A percentile compares a stretch with the other conserved stretches of the same genome.
Evolutionary conservation across 92 coral and sea anemone species (phyloP).

Genomic region (Porites rus): DNA sequence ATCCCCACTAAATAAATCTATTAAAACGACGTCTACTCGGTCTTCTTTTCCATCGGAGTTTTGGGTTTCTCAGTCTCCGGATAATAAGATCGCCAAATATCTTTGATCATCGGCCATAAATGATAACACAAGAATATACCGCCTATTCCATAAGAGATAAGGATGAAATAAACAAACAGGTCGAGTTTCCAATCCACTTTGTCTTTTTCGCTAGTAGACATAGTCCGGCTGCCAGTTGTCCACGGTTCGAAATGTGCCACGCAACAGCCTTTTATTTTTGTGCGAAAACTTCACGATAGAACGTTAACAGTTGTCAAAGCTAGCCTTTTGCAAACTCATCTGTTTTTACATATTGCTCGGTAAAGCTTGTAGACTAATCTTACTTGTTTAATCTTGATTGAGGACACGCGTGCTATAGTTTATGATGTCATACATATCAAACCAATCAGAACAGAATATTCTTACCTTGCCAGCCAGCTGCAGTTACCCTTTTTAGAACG

Average conservation of each 20-base stretch:
- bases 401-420: not conserved
- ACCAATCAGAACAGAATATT: not conserved
- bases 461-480: not conserved
- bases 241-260: not conserved
- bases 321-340: too few relatives aligned
- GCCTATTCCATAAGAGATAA: conserved; percentile 9
- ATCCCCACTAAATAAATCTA: not conserved
- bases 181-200: not conserved
- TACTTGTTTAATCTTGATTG: not conserved
- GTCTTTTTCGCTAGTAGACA: not conserved
- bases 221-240: not conserved
- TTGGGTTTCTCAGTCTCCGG: not conserved
- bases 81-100: conserved; percentile 29
- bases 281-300: too few relatives aligned
- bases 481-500: not conserved
- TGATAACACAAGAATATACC: conserved; percentile 23
- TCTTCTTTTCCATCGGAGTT: not conserved
- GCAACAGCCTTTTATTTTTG: not conserved
- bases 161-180: not conserved
- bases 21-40: not conserved
- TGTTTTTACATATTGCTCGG: not conserved
- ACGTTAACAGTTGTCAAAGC: too few relatives aligned
- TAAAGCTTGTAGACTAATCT: not conserved
- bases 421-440: not conserved
- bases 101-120: conserved; percentile 33